These are phyloP conservation scores for Sterna hirundo DNA, from an alignment of 2,113 vertebrate genomes.

Conservation along the genomic window DNA sequence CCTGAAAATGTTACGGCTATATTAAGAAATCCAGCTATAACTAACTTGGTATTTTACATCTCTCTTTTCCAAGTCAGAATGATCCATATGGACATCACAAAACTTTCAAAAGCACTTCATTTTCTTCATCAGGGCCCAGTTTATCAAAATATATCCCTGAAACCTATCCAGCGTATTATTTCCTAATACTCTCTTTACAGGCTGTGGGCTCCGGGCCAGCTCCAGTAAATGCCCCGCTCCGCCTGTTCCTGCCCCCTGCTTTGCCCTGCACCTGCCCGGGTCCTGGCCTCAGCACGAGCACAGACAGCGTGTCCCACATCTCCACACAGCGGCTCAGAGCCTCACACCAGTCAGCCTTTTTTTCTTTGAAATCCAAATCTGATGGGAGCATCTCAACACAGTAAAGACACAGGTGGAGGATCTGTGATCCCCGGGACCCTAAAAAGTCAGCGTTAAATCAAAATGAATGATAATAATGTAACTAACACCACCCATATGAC, in stretches of 20 bases:
- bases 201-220: too few species aligned
- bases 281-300: not conserved
- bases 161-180: not conserved
- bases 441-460: not conserved
- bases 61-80: not conserved
- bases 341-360: not conserved
- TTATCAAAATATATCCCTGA: not conserved
- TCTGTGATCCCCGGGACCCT: not conserved
- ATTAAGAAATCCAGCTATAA: constrained; percentile 50
- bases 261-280: not conserved
- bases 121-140: not conserved
- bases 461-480: not conserved
- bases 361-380: not conserved
- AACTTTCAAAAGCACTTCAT: not conserved
- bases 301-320: not conserved
- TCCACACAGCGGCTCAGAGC: not conserved
- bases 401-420: not conserved
- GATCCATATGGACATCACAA: constrained; percentile 29
- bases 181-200: not conserved
- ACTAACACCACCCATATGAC: not conserved
- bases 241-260: not conserved
- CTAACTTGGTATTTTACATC: constrained; percentile 39
- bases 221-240: not conserved
- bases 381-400: not conserved
- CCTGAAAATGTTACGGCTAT: constrained; percentile 43